These are phyloP conservation scores for Neuroscelio doddi DNA, from an alignment of 2,888 invertebrate species.

Conservation along the genomic window DNA sequence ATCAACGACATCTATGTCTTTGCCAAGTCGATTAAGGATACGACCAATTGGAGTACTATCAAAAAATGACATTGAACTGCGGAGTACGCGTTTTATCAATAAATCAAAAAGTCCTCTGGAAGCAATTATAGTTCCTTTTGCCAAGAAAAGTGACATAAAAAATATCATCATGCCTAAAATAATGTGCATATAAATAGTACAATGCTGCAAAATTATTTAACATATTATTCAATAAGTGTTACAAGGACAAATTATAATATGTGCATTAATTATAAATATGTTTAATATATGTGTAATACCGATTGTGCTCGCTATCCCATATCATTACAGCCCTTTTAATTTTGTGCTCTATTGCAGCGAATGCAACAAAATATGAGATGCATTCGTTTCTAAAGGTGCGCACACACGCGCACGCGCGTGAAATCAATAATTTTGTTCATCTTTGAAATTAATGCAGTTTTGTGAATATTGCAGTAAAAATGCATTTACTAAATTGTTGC, in stretches of 20 bases:
- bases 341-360: slow-evolving; percentile 30
- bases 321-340: slow-evolving; percentile 34
- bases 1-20: slow-evolving; percentile 80
- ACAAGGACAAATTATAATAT: slow-evolving; percentile 5
- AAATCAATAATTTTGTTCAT: too few relatives aligned
- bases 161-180: slow-evolving; percentile 74
- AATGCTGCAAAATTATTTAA: slow-evolving; percentile 15
- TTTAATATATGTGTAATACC: slow-evolving; percentile 36
- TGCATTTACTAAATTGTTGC: too few relatives aligned
- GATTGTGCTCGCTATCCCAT: slow-evolving; percentile 44
- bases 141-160: slow-evolving; percentile 75
- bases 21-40: slow-evolving; percentile 80
- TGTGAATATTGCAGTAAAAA: too few relatives aligned
- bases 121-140: slow-evolving; percentile 76
- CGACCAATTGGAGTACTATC: slow-evolving; percentile 81
- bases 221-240: not conserved
- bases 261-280: slow-evolving; percentile 18
- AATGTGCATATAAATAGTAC: slow-evolving; percentile 45
- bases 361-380: too few relatives aligned
- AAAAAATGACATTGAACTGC: slow-evolving; percentile 80
- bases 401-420: too few relatives aligned
- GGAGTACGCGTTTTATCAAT: slow-evolving; percentile 75
- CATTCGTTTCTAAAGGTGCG: too few relatives aligned
- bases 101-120: slow-evolving; percentile 76
- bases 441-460: too few relatives aligned